Conservation (phyloP, 2,113 vertebrate genomes). For the Ursus arctos region DNA sequence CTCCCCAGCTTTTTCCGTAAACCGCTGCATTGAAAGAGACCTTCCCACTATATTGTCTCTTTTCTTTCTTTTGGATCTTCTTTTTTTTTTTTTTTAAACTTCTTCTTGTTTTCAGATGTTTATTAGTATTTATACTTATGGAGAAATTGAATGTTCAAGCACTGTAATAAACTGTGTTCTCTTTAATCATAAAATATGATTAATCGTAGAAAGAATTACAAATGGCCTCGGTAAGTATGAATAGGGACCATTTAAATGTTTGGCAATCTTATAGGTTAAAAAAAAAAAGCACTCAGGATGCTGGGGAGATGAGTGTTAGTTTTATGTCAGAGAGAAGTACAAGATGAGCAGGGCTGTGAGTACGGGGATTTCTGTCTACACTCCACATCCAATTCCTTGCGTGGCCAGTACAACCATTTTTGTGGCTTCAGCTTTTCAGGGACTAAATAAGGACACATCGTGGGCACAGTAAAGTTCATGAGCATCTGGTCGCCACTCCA, state of each 20-base stretch:
- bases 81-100: not conserved
- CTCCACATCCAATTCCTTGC: accelerated
- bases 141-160: constrained; percentile 24
- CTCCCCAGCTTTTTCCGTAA: not conserved
- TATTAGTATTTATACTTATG: not conserved
- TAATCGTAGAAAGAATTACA: constrained; percentile 40
- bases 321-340: not conserved
- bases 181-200: constrained; percentile 24
- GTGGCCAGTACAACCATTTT: not conserved
- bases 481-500: not conserved
- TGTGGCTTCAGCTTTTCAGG: constrained; percentile 6
- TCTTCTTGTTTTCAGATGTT: not conserved
- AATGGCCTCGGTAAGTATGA: not conserved
- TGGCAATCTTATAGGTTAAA: not conserved
- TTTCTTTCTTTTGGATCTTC: not conserved
- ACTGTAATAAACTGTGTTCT: constrained; percentile 9
- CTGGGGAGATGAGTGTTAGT: not conserved
- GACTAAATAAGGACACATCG: not conserved
- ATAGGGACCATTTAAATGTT: constrained; percentile 2
- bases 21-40: not conserved
- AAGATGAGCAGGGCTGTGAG: not conserved
- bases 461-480: not conserved
- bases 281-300: not conserved
- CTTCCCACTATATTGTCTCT: not conserved
- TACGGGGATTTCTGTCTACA: not conserved